Percentiles rank a stretch among this genome's conserved stretches.
These are phyloP conservation scores for Thalassaphorura encarpata DNA, from an alignment of 1,140 invertebrate genomes.

Conservation along the genomic window DNA sequence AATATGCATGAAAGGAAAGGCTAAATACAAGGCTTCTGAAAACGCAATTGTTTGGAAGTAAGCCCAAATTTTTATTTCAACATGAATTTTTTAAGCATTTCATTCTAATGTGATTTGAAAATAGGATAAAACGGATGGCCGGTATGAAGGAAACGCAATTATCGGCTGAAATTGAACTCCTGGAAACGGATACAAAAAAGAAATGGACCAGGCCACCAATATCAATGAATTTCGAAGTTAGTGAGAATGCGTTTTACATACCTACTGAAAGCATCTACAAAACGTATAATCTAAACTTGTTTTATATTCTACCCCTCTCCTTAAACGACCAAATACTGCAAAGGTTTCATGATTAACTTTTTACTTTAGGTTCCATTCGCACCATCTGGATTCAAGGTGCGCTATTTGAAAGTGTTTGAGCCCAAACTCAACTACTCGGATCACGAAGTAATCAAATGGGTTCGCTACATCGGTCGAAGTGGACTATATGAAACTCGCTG, in stretches of 20 bases:
- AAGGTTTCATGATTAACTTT: not conserved
- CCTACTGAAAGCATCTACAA: not conserved
- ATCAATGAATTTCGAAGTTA: conserved; percentile 99
- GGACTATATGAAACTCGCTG: conserved; percentile 99
- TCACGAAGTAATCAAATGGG: conserved; percentile 99
- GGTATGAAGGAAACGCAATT: conserved; percentile 99
- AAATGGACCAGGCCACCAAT: conserved; percentile 99
- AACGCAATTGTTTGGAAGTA: conserved; percentile 99
- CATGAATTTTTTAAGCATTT: no score
- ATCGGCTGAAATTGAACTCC: conserved; percentile 97
- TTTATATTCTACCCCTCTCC: no score
- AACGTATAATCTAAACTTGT: no score
- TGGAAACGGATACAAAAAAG: conserved; percentile 97
- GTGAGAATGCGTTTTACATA: conserved; percentile 17
- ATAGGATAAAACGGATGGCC: conserved; percentile 96
- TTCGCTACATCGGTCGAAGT: conserved; percentile 96
- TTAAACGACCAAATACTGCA: not conserved
- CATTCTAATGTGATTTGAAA: no score
- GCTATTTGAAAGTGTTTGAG: conserved; percentile 99
- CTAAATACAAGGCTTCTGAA: conserved; percentile 99
- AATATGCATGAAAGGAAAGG: conserved; percentile 98
- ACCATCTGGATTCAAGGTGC: conserved; percentile 95
- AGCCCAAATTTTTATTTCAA: no score
- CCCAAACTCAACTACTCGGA: conserved; percentile 99
- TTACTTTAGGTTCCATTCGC: conserved; percentile 64